phyloP scores from a whole-genome alignment of 2,888 invertebrate genomes.

The Kuschelorhynchus macadamiae region DNA sequence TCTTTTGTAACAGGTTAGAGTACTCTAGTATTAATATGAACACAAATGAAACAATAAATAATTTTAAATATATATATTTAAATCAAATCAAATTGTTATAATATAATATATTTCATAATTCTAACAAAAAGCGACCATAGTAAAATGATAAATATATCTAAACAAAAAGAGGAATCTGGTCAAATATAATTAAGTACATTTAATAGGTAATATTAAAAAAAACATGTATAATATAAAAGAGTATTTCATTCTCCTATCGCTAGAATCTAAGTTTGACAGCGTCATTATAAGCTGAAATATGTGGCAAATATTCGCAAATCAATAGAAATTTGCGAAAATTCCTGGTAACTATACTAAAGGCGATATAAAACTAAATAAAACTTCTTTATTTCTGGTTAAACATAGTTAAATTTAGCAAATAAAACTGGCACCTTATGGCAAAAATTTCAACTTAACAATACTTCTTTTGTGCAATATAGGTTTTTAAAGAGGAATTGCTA shows the following conservation, averaged over 20 bases:
- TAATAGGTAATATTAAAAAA: conserved; percentile 36
- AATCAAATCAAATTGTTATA: conserved; percentile 49
- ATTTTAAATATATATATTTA: conserved; percentile 42
- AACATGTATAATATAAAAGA: conserved; percentile 42
- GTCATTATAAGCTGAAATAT: conserved; percentile 36
- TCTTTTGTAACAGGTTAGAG: too few relatives aligned
- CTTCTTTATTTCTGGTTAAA: conserved; percentile 21
- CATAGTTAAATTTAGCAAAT: conserved; percentile 35
- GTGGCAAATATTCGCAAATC: conserved; percentile 41
- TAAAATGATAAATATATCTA: conserved; percentile 46
- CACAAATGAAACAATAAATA: background rate
- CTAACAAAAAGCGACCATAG: conserved; percentile 49
- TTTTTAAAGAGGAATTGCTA: too few relatives aligned
- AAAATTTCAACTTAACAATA: conserved; percentile 30
- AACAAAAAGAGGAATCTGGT: conserved; percentile 45
- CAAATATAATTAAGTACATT: conserved; percentile 43
- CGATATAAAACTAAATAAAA: conserved; percentile 40
- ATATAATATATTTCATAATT: conserved; percentile 51
- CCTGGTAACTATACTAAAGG: conserved; percentile 47
- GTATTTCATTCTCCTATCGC: conserved; percentile 31
- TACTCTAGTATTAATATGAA: too few relatives aligned
- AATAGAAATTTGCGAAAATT: conserved; percentile 44
- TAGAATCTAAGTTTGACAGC: conserved; percentile 35
- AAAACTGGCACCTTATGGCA: conserved; percentile 50
- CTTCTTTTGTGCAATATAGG: conserved; percentile 1